Evolutionary conservation across 2,888 invertebrate species (phyloP).

Genomic region (Drosophila demipolita): DNA sequence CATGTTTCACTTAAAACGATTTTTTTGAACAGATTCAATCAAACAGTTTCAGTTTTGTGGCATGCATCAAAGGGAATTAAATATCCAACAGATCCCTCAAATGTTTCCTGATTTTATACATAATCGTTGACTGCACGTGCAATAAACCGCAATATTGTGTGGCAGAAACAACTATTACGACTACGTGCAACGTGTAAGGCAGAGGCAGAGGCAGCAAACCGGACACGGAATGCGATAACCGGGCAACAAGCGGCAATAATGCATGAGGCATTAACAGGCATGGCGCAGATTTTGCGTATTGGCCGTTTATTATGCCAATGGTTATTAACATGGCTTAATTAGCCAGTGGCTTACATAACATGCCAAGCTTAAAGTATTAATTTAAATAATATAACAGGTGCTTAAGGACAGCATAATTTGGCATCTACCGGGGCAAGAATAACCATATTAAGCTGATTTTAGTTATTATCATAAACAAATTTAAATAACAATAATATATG

Average conservation of each 20-base stretch:
- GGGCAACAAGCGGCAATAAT: slow-evolving; percentile 57
- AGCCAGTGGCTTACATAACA: slow-evolving; percentile 64
- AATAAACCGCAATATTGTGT: slow-evolving; percentile 69
- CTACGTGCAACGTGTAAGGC: slow-evolving; percentile 34
- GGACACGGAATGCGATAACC: slow-evolving; percentile 15
- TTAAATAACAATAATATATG: background rate
- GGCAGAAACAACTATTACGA: slow-evolving; percentile 45
- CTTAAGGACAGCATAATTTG: background rate
- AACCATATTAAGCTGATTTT: background rate
- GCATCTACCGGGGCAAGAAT: background rate
- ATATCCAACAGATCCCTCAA: slow-evolving; percentile 49
- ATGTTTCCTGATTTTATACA: slow-evolving; percentile 56
- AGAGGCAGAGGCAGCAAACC: slow-evolving; percentile 9
- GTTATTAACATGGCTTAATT: slow-evolving; percentile 77
- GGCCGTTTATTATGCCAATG: slow-evolving; percentile 24
- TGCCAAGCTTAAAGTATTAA: slow-evolving; percentile 53
- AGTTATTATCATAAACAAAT: background rate
- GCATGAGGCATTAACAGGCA: slow-evolving; percentile 61
- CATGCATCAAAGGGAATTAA: slow-evolving; percentile 46
- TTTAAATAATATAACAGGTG: slow-evolving; percentile 7
- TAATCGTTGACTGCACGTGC: slow-evolving; percentile 58
- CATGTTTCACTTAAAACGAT: background rate
- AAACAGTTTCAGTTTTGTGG: background rate
- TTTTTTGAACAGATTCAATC: too few relatives aligned
- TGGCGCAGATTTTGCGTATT: slow-evolving; percentile 51